A percentile compares a stretch with the other conserved stretches of the same genome.
These are phyloP conservation scores for Helostoma temminkii DNA, from an alignment of 2,797 vertebrate species.

Conservation along the genomic window DNA sequence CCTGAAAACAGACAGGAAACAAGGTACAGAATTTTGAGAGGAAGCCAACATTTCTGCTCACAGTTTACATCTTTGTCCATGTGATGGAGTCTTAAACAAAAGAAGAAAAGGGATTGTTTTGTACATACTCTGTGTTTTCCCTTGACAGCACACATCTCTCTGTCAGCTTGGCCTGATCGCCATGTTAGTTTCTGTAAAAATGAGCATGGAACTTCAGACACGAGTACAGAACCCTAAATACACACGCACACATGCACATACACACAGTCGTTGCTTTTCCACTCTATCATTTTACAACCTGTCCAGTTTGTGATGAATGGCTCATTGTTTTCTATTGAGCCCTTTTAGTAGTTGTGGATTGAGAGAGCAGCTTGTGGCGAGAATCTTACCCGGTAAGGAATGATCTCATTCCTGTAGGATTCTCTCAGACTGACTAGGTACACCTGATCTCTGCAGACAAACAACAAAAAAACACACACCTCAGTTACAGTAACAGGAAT, in stretches of 20 bases:
- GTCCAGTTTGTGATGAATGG: constrained; percentile 70
- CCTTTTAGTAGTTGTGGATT: constrained; percentile 58
- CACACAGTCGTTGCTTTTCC: constrained; percentile 46
- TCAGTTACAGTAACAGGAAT: constrained; percentile 32
- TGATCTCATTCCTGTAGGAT: constrained; percentile 95
- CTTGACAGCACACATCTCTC: constrained; percentile 97
- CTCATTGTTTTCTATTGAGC: constrained; percentile 58
- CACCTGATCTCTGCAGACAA: constrained; percentile 94
- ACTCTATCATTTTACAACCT: constrained; percentile 73
- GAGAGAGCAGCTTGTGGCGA: constrained; percentile 56
- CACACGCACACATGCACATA: constrained; percentile 2
- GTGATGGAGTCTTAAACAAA: constrained; percentile 4
- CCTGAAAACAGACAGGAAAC: constrained; percentile 80
- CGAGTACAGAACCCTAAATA: constrained; percentile 10
- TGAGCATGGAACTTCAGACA: constrained; percentile 47
- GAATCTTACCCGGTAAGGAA: constrained; percentile 93
- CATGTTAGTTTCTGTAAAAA: constrained; percentile 93
- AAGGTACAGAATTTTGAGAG: constrained; percentile 5
- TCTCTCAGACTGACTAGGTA: constrained; percentile 98
- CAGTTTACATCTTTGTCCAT: neutral
- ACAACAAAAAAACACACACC: constrained; percentile 44
- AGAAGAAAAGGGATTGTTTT: neutral
- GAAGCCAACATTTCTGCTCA: neutral
- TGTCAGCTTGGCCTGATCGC: constrained; percentile 94
- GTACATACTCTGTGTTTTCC: constrained; percentile 96